Evolutionary conservation across 2,888 invertebrate species (phyloP).

Genomic region (Watsonalla binaria): DNA sequence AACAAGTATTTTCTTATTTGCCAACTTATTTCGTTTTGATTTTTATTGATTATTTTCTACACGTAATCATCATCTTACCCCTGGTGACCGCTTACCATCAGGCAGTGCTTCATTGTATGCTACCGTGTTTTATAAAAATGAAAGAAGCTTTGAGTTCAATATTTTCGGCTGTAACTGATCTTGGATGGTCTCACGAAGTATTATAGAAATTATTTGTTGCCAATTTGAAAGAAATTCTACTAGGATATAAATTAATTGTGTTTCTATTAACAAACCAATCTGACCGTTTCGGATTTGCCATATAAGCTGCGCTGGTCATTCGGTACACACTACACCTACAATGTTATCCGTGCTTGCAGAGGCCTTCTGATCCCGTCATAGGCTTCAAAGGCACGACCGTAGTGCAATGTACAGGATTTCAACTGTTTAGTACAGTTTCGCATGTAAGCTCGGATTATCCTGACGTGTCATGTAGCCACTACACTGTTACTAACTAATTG

Average conservation of each 20-base stretch:
- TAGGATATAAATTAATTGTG: background rate
- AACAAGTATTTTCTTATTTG: slow-evolving; percentile 11
- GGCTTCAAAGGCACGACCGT: slow-evolving; percentile 70
- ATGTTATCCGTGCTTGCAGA: slow-evolving; percentile 31
- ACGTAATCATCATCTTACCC: no score
- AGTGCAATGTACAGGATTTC: slow-evolving; percentile 56
- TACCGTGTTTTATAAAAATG: no score
- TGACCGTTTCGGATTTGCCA: background rate
- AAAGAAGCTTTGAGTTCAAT: no score
- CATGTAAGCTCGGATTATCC: slow-evolving; percentile 62
- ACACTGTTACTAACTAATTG: slow-evolving; percentile 54
- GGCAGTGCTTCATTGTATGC: no score
- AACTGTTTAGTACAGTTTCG: slow-evolving; percentile 55
- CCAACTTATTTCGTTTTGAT: slow-evolving; percentile 21
- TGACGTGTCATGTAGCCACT: slow-evolving; percentile 63
- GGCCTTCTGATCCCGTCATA: slow-evolving; percentile 68
- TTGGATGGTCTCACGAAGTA: no score
- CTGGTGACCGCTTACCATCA: slow-evolving; percentile 1
- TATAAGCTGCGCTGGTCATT: background rate
- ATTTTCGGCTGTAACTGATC: no score
- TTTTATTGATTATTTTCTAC: no score
- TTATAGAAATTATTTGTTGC: no score
- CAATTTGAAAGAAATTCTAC: no score
- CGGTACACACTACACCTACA: slow-evolving; percentile 11
- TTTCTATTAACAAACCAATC: background rate